Percentiles rank a stretch among this genome's conserved stretches.
phyloP scores from a whole-genome alignment of 2,888 invertebrate genomes.

The Ectemnius continuus region DNA sequence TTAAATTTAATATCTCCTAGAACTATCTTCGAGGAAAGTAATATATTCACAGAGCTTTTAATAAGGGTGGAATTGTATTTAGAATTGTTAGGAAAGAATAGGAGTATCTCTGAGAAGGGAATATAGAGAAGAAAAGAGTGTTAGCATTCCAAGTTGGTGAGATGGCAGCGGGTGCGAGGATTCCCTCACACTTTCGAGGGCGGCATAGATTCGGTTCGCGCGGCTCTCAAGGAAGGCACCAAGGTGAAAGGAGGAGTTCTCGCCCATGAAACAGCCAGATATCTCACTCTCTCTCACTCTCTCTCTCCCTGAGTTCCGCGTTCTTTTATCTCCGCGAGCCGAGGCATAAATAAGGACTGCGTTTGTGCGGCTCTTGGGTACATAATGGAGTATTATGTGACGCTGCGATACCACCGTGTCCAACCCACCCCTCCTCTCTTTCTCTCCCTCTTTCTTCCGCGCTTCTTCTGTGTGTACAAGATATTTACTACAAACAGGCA shows the following conservation, averaged over 20 bases:
- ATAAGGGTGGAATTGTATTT: too few relatives aligned
- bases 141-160: not conserved
- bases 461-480: slow-evolving; percentile 69
- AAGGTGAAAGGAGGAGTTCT: slow-evolving; percentile 41
- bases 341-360: slow-evolving; percentile 72
- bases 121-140: not conserved
- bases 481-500: slow-evolving; percentile 74
- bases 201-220: slow-evolving; percentile 31
- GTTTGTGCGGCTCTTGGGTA: slow-evolving; percentile 70
- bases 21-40: too few relatives aligned
- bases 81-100: too few relatives aligned
- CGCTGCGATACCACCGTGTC: slow-evolving; percentile 65
- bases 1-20: too few relatives aligned
- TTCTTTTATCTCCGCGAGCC: slow-evolving; percentile 68
- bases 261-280: slow-evolving; percentile 45
- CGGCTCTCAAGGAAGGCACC: slow-evolving; percentile 29
- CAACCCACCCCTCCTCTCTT: slow-evolving; percentile 28
- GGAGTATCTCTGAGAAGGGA: too few relatives aligned
- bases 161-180: slow-evolving; percentile 5
- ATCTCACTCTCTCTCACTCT: too few relatives aligned
- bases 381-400: slow-evolving; percentile 75
- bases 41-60: too few relatives aligned
- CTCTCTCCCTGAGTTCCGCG: slow-evolving; percentile 34
- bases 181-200: slow-evolving; percentile 47
- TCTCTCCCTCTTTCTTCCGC: slow-evolving; percentile 25